Conservation (phyloP, 2,888 invertebrate species). For the Clivina fossor region DNA sequence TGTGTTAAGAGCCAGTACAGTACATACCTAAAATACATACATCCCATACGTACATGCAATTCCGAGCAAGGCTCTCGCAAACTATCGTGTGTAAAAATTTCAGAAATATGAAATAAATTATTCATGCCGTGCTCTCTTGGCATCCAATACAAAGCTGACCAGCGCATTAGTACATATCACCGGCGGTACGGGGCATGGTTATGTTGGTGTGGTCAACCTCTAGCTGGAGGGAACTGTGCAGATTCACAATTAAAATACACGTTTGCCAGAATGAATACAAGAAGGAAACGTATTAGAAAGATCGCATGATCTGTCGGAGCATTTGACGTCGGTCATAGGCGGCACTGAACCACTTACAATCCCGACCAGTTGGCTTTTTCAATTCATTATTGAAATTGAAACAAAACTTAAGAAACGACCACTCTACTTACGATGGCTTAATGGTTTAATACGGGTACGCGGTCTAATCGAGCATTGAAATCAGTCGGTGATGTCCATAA, state of each 20-base stretch:
- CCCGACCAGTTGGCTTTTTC: too few species aligned
- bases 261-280: conserved; percentile 38
- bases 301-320: conserved; percentile 29
- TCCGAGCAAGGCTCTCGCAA: conserved; percentile 18
- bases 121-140: conserved; percentile 39
- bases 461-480: too few species aligned
- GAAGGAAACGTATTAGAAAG: conserved; percentile 36
- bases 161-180: not conserved
- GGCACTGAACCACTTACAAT: too few species aligned
- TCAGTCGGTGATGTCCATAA: too few species aligned
- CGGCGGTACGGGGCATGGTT: not conserved
- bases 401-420: too few species aligned
- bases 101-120: conserved; percentile 45
- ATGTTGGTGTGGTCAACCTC: conserved; percentile 31
- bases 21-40: too few species aligned
- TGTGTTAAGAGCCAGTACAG: too few species aligned
- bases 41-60: conserved; percentile 25
- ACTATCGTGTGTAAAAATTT: conserved; percentile 36
- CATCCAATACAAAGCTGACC: conserved; percentile 26
- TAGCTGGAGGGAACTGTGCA: conserved; percentile 37
- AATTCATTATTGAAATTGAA: too few species aligned
- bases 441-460: too few species aligned
- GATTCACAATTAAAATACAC: conserved; percentile 43
- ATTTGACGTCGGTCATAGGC: conserved; percentile 17
- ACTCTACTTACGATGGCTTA: too few species aligned